Evolutionary conservation across 1,140 invertebrate genomes (phyloP), one percentile per base, ranked within the genome.

Genomic region (Helicoverpa armigera): DNA sequence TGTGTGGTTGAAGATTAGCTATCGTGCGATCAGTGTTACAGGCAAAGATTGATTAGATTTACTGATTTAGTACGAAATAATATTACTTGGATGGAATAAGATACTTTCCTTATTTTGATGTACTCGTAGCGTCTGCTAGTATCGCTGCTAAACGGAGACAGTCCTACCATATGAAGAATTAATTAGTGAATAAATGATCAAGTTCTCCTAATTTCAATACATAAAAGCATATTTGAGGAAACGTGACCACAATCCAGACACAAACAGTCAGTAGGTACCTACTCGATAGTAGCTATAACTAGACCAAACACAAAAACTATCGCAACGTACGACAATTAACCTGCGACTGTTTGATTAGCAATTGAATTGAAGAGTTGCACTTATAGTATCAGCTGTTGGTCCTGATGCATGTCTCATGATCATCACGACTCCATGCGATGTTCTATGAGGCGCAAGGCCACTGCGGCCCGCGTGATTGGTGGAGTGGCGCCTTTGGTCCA

Each of bases 401-500:
- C 73, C 31, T 74, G 56, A 63, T 76, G 18, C 43, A 61, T 43
- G 73, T 50, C 43, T 61, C 53, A 74, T 69, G 65, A 58, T 74
- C 69, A 79, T 82, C 76, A 76, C 72, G 76, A 79, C 54, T 23
- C 23, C 12, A 31, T 50, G 4, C 29, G 61, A 79, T 82, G 81
- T 12, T 65, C 69, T 79, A 35, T 67, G 43, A 31, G 31, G 16
- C 65, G 12, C 77, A 79, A 82, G 81, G 81, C 77, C 81, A 72
- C 43, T 63, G 48, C 43, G 43, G 31, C 35, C 43, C 77, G 48
- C 76, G 75, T 82, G 76, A 82, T 69, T 56, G 76, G 23, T 79
- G 84, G 54, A 85, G 84, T 69, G 65, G 84, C 86, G 86, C 82
- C 82, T 82, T 79, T 86, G 88, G 86, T 85, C 82, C 79, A 70